phyloP scores from a whole-genome alignment of 2,113 vertebrate genomes.

The Nannospalax galili region DNA sequence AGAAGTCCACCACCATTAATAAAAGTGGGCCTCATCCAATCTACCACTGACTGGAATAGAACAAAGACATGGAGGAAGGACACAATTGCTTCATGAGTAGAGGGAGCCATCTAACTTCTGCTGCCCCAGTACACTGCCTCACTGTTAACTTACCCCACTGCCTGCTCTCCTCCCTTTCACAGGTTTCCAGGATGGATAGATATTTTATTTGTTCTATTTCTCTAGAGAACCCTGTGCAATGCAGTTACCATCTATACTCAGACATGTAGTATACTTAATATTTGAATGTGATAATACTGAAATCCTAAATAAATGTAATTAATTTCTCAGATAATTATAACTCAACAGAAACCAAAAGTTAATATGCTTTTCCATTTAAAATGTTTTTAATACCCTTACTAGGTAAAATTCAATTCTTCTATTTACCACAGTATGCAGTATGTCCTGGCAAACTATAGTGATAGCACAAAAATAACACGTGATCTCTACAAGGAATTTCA shows the following conservation, averaged over 20 bases:
- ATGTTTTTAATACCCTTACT: not conserved
- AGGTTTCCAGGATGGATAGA: not conserved
- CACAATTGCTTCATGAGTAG: not conserved
- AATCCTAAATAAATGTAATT: not conserved
- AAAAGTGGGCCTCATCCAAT: not conserved
- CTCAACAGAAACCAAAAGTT: conserved; percentile 6
- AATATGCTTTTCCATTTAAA: not conserved
- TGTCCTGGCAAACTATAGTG: not conserved
- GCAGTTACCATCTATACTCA: not conserved
- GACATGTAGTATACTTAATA: conserved; percentile 23
- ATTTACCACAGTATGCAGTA: not conserved
- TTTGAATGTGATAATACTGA: not conserved
- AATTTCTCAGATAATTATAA: not conserved
- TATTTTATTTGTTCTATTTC: not conserved
- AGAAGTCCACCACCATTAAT: not conserved
- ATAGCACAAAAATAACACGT: conserved; percentile 1
- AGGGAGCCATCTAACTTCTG: not conserved
- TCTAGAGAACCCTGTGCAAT: not conserved
- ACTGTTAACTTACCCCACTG: not conserved
- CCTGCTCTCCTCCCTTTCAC: not conserved
- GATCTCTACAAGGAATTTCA: not conserved
- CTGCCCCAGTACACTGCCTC: not conserved
- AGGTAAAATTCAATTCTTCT: conserved; percentile 9
- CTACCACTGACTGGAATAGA: not conserved
- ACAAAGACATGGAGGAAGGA: not conserved